Evolutionary conservation across 53 echinoderm and acorn worm genomes (phyloP).

Genomic region (Hippasteria phrygiana): DNA sequence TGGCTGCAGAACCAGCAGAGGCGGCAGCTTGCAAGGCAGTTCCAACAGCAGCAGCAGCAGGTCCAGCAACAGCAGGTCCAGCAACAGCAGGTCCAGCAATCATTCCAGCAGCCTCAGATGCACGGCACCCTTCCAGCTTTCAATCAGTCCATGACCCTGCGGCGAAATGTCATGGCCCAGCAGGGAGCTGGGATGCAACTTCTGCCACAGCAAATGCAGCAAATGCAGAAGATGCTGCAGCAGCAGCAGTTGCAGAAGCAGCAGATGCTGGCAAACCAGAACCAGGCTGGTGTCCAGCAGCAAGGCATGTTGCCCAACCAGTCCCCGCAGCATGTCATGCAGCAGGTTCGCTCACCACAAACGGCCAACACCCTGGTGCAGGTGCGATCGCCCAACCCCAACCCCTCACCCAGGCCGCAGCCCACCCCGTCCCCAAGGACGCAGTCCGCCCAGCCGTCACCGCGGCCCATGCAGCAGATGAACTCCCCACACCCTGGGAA

Average conservation of each 20-base stretch:
- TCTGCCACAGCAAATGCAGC: conserved; percentile 72
- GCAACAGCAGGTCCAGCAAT: conserved; percentile 61
- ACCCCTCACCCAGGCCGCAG: conserved; percentile 97
- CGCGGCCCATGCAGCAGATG: conserved; percentile 86
- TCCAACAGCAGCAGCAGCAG: conserved; percentile 67
- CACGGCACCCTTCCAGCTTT: conserved; percentile 53
- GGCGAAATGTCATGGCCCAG: conserved; percentile 56
- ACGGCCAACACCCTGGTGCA: conserved; percentile 90
- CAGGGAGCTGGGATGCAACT: conserved; percentile 49
- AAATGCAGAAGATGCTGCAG: conserved; percentile 79
- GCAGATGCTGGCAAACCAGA: conserved; percentile 83
- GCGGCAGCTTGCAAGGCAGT: conserved; percentile 53
- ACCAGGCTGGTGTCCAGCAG: conserved; percentile 80
- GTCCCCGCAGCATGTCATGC: conserved; percentile 88
- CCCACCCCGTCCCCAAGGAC: conserved; percentile 98
- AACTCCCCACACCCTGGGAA: conserved; percentile 89
- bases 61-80: conserved; percentile 67
- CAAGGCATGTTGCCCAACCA: conserved; percentile 88
- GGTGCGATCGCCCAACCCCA: conserved; percentile 96
- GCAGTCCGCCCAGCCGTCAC: conserved; percentile 95
- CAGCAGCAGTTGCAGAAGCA: conserved; percentile 79
- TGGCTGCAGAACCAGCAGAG: conserved; percentile 58
- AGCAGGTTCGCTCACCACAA: conserved; percentile 98
- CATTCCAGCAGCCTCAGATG: conserved; percentile 74
- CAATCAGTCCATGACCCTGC: conserved; percentile 63